Percentiles rank a stretch among this genome's conserved stretches.
These are phyloP conservation scores for Cepaea hortensis DNA, from an alignment of 2,888 invertebrate species.

Conservation along the genomic window DNA sequence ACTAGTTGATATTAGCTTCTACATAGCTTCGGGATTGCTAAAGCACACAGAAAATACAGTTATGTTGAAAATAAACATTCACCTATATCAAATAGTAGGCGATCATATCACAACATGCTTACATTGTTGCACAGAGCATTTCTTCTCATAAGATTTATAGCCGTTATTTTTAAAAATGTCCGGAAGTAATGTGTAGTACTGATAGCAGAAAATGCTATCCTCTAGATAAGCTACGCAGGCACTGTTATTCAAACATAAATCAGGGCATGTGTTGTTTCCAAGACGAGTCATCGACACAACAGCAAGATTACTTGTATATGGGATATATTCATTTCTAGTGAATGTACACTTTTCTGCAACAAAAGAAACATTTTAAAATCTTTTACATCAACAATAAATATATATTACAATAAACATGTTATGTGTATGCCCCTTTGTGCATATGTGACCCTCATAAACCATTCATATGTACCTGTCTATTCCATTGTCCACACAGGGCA, in stretches of 20 bases:
- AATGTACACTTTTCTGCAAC: constrained; percentile 25
- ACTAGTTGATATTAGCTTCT: no score
- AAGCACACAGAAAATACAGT: no score
- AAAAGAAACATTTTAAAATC: not conserved
- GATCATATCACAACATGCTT: not conserved
- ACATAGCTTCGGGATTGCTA: no score
- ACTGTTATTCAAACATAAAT: not conserved
- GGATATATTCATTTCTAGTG: not conserved
- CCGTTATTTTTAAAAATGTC: not conserved
- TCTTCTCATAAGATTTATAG: constrained; percentile 24
- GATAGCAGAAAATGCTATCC: not conserved
- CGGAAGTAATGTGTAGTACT: not conserved
- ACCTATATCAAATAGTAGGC: no score
- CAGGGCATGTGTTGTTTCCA: not conserved
- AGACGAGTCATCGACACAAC: not conserved
- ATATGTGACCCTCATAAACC: no score
- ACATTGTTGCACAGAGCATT: constrained; percentile 3
- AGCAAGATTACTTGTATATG: not conserved
- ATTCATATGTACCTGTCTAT: no score
- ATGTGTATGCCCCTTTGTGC: no score
- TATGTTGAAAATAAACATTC: no score
- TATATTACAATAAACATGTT: no score
- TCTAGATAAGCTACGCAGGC: constrained; percentile 15
- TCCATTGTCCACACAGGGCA: no score
- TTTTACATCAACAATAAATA: no score